Conservation (phyloP, 2,113 vertebrate species). For the Oceanites oceanicus region DNA sequence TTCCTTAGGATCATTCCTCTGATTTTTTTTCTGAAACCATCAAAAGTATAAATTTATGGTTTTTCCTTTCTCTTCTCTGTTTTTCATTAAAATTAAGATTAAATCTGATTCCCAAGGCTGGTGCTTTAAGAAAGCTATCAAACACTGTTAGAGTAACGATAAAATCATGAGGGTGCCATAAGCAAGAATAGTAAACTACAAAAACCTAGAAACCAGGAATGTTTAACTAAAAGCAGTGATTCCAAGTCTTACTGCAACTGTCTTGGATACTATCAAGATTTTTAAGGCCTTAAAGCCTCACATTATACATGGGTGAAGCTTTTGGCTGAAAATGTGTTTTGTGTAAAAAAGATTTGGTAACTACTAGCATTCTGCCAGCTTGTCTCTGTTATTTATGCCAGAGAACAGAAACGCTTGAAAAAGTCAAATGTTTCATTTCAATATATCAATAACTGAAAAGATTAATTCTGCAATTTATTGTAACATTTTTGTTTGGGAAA, state of each 20-base stretch:
- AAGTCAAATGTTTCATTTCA: not conserved
- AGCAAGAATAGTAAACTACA: not conserved
- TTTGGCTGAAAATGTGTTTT: not conserved
- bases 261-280: not conserved
- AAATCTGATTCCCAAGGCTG: not conserved
- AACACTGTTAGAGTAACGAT: not conserved
- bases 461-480: not conserved
- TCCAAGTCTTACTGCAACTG: not conserved
- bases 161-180: not conserved
- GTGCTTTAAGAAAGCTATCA: not conserved
- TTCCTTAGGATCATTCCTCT: not conserved
- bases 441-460: not conserved
- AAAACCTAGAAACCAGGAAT: not conserved
- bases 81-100: not conserved
- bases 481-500: not conserved
- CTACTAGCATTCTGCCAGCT: not conserved
- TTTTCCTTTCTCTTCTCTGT: not conserved
- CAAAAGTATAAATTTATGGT: rapidly evolving
- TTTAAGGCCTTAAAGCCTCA: not conserved
- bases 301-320: not conserved
- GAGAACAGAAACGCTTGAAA: not conserved
- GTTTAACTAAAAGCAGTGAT: not conserved
- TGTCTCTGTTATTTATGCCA: not conserved
- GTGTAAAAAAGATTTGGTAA: not conserved
- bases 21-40: not conserved